phyloP scores from a whole-genome alignment of 2,113 vertebrate genomes.

The Phaethornis superciliosus region DNA sequence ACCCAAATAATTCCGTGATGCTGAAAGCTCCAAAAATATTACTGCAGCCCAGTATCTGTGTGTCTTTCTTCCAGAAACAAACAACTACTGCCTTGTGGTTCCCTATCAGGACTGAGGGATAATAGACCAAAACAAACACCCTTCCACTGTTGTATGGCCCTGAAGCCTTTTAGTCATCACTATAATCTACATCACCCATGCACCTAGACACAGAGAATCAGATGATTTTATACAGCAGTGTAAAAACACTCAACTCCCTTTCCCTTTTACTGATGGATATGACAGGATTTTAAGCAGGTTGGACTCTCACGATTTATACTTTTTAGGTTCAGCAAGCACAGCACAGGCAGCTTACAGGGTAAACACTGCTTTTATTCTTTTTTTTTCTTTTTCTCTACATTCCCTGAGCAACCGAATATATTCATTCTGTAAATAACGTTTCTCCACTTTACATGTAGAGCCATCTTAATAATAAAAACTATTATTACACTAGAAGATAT shows the following conservation, averaged over 20 bases:
- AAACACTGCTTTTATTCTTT: background rate
- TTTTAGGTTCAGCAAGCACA: background rate
- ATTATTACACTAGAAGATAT: background rate
- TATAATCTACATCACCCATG: background rate
- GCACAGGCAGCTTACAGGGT: background rate
- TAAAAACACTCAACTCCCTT: background rate
- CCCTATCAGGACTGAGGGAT: background rate
- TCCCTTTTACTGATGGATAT: background rate
- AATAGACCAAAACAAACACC: background rate
- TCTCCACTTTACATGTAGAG: background rate
- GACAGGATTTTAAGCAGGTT: background rate
- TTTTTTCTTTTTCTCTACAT: background rate
- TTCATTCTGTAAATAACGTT: background rate
- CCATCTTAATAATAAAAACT: background rate
- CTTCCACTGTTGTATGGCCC: accelerated
- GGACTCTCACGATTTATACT: background rate
- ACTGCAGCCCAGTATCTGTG: accelerated
- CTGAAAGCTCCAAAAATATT: background rate
- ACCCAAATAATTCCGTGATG: accelerated
- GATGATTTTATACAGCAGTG: background rate
- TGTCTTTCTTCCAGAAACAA: accelerated
- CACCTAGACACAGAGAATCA: background rate
- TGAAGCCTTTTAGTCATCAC: background rate
- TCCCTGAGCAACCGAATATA: background rate
- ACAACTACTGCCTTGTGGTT: accelerated